Evolutionary conservation across 2,113 vertebrate genomes (phyloP).

Genomic region (Onychostruthus taczanowskii): DNA sequence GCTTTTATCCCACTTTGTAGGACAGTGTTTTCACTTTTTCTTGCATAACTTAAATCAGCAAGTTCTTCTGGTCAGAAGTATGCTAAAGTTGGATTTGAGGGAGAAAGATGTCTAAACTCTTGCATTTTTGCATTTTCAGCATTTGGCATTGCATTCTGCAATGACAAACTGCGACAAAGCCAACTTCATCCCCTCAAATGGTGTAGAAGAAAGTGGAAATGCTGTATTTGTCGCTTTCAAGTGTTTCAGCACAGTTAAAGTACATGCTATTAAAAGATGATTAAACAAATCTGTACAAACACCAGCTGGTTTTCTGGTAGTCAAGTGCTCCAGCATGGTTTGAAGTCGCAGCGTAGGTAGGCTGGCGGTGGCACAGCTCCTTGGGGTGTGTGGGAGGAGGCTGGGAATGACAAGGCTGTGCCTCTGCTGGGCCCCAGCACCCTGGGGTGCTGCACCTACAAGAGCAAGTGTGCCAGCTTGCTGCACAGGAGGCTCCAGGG

Average conservation of each 20-base stretch:
- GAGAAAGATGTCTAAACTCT: neutral
- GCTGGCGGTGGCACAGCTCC: neutral
- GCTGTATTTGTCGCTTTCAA: neutral
- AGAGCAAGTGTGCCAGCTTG: neutral
- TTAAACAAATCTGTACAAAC: constrained; percentile 31
- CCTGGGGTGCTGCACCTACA: neutral
- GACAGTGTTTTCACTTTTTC: neutral
- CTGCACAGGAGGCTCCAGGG: neutral
- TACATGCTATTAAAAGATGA: constrained; percentile 52
- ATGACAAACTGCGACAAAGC: accelerated
- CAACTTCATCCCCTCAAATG: neutral
- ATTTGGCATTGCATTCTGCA: neutral
- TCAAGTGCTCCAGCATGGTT: neutral
- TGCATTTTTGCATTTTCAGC: neutral
- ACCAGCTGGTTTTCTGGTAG: constrained; percentile 45
- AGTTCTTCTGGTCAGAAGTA: neutral
- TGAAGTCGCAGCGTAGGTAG: neutral
- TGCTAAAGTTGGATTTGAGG: neutral
- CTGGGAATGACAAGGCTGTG: neutral
- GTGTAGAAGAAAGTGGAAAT: neutral
- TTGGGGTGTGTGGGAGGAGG: neutral
- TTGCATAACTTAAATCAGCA: neutral
- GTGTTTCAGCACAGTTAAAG: neutral
- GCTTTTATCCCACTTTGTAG: neutral
- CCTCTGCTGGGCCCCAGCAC: neutral